Base-by-base conservation (phyloP, 2,797 vertebrate genomes). In the Aselliscus stoliczkanus region DNA sequence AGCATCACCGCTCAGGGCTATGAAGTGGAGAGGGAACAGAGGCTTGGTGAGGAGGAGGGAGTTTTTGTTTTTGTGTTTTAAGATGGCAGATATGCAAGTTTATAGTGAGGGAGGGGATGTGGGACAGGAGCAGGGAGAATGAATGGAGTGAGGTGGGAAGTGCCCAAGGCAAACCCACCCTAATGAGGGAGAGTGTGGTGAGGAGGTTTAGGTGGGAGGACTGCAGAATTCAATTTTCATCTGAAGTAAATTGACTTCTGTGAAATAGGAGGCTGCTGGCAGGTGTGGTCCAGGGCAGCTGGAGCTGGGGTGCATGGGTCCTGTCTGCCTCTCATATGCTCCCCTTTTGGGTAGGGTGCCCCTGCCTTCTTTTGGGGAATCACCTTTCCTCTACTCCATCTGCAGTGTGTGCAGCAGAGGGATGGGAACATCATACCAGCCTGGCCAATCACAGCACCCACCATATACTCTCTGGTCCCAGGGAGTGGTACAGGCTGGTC, bases 341-440 rank as follows among this genome's bases (percentile, higher is more conserved):
- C 12, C 31, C 6, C 1, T 7, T 44, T 54, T 79, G 50, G 62
- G 7, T n/a, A 1, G 5, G 14, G 50, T 4, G 25, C 7, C 39
- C 7, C 29, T 82, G 25, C 47, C 58, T 37, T 23, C 62, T 85
- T 37, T 76, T 4, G 25, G 13, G 52, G 44, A 69, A 42, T 17
- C 25, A 20, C n/a, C 21, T 76, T 56, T 72, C 2, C 34, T 81
- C n/a, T 56, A 11, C n/a, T 67, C 37, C 73, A 4, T 27, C 21
- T 77, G 52, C 11, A 34, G 39, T 47, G 23, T 50, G n/a, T 42
- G 23, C 25, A 54, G 13, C 75, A 65, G 70, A 70, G 39, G 60
- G 27, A 1, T 5, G 10, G 58, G 69, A 23, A 39, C 39, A 0
- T 47, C 0, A 0, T 0, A 3, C 7, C n/a, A 23, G 47, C 88